These are phyloP conservation scores for Eucriotettix oculatus DNA, from an alignment of 2,888 invertebrate genomes.

Conservation along the genomic window DNA sequence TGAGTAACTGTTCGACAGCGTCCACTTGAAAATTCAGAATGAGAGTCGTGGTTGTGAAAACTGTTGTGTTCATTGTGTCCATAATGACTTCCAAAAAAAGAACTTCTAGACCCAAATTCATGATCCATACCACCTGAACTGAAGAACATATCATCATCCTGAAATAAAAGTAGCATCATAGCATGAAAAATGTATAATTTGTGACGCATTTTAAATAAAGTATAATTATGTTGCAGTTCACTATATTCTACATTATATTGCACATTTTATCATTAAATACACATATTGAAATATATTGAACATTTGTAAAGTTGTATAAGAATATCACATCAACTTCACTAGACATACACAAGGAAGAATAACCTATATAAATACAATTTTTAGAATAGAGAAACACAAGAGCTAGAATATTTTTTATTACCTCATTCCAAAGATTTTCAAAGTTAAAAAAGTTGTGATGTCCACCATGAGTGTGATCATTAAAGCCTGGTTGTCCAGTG, in stretches of 20 bases:
- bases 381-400: not conserved
- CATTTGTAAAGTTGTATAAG: not conserved
- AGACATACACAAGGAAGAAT: not conserved
- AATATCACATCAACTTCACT: not conserved
- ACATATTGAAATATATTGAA: not conserved
- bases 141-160: not conserved
- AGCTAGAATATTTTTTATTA: not conserved
- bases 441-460: slow-evolving; percentile 10
- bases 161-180: not conserved
- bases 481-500: not conserved
- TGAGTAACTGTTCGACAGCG: slow-evolving; percentile 21
- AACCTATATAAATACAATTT: not conserved
- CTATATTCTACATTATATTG: not conserved
- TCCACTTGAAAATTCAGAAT: slow-evolving; percentile 6
- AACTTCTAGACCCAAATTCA: slow-evolving; percentile 11
- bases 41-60: not conserved
- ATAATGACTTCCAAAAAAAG: slow-evolving; percentile 15
- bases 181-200: not conserved
- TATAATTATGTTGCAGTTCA: not conserved
- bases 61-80: slow-evolving; percentile 1
- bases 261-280: too few relatives aligned
- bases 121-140: slow-evolving; percentile 6
- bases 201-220: not conserved
- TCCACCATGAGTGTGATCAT: not conserved
- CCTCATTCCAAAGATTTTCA: slow-evolving; percentile 14